Base-by-base conservation (phyloP, 30 jellyfish, hydroid and myxozoan species). In the Pelagia noctiluca region DNA sequence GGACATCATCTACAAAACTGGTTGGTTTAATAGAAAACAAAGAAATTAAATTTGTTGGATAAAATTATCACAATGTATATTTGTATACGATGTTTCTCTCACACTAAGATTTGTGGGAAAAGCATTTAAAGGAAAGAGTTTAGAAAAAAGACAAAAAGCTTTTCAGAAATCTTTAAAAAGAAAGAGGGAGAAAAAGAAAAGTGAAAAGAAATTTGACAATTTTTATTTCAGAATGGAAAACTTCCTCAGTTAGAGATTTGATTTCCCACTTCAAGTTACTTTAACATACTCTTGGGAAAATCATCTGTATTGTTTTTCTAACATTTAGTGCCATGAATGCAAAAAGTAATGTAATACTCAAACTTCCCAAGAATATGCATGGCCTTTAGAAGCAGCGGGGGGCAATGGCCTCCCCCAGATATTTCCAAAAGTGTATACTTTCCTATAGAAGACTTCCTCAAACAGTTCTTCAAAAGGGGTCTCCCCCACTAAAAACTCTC, bases 1-100 rank as follows among this genome's bases (percentile, higher is more conserved):
- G 79, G 79, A 32, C 79, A 29, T 61, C 79, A 29, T 66, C 79
- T 8, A 66, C 79, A 26, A 66, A 66, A 61, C 35, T 66, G 35
- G 28, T 66, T 36, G 79, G 60, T 8, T 12, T 66, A 25, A 66
- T 66, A 29, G 79, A 66, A 33, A 63, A 31, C 46, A 63, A 63
- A n/a, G 75, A 22, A 28, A 46, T 63, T 22, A 63, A 21, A 31
- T 28, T 63, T 63, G 75, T 63, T 63, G 35, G 24, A 63, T 13
- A 63, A n/a, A 46, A 63, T 63, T 4, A 19, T 63, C 2, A 63
- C 23, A 63, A n/a, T 63, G 35, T 63, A n/a, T 63, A 46, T 63
- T n/a, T n/a, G 75, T 13, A 28, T 63, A n/a, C 23, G 75, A 63
- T 36, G 75, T 22, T 63, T 19, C 29, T 63, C 75, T 46, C 75